Base-by-base conservation (phyloP, 2,797 vertebrate species). In the Sorex maritimensis region DNA sequence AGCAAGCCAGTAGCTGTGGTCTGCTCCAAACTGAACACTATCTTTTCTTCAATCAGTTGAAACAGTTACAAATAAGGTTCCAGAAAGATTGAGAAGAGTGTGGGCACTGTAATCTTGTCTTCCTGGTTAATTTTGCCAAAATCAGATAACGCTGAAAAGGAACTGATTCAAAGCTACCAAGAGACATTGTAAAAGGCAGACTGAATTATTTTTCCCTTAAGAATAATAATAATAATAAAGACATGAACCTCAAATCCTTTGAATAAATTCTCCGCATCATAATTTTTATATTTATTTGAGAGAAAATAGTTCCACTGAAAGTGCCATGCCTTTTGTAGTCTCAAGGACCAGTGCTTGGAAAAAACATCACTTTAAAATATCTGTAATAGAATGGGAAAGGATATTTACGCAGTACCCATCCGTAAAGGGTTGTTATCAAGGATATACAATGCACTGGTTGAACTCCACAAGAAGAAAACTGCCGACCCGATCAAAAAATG, bases 41-140 rank as follows among this genome's bases (percentile, higher is more conserved):
- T 83, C 94, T 93, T 86, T 85, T 75, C 77, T 95, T 83, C 55
- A 61, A 67, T 94, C 46, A 73, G 73, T 96, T 95, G 95, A 90
- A 86, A 91, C 0, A 73, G 73, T 88, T 87, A 87, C 89, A 95
- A 92, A 92, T 44, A 95, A 81, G 83, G 7, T 77, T 95, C 88
- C 79, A 95, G 86, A 93, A 84, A 91, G 90, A 86, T 73, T 12
- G 61, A 84, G 91, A 94, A 46, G 92, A 93, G 79, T 92, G 71
- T 84, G 85, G 69, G 72, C 46, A 44, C 67, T 77, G 61, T 88
- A 82, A 94, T 96, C 93, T 93, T 86, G 30, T 95, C 93, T 94
- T 94, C n/a, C 94, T 23, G 30, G 90, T 81, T 84, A 89, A 86
- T 95, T 94, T 95, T 44, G 86, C 86, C 81, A 90, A 92, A 91